These are phyloP conservation scores for Trachops cirrhosus DNA, from an alignment of 2,797 vertebrate species.

Conservation along the genomic window DNA sequence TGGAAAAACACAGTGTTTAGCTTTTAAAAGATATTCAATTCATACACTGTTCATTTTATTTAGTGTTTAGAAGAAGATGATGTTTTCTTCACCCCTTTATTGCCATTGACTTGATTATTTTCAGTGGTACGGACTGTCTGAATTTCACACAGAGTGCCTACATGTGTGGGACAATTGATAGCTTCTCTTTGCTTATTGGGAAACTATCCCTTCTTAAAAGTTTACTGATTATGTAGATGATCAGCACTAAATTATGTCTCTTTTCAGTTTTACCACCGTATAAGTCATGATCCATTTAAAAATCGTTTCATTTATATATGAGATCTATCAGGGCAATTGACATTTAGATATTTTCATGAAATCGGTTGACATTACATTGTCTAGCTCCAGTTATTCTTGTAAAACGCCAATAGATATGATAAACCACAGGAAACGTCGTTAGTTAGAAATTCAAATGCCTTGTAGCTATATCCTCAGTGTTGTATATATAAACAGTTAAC, in stretches of 20 bases:
- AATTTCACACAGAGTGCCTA: not conserved
- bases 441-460: not conserved
- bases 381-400: not conserved
- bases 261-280: not conserved
- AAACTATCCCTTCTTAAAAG: not conserved
- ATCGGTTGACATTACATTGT: not conserved
- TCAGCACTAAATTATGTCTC: not conserved
- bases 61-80: not conserved
- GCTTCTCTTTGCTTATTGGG: not conserved
- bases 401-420: not conserved
- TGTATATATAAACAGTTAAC: not conserved
- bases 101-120: not conserved
- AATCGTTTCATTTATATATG: not conserved
- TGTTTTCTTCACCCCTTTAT: not conserved
- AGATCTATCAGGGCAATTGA: not conserved
- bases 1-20: not conserved
- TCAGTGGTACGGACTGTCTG: not conserved
- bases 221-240: not conserved
- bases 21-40: not conserved
- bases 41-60: not conserved
- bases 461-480: not conserved
- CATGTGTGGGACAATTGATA: not conserved
- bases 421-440: not conserved
- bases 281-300: not conserved
- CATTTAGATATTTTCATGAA: not conserved